Percentiles rank a stretch among this genome's conserved stretches.
Evolutionary conservation across 35 echinoderm and acorn worm genomes (phyloP).

Genomic region (Eucidaris tribuloides): DNA sequence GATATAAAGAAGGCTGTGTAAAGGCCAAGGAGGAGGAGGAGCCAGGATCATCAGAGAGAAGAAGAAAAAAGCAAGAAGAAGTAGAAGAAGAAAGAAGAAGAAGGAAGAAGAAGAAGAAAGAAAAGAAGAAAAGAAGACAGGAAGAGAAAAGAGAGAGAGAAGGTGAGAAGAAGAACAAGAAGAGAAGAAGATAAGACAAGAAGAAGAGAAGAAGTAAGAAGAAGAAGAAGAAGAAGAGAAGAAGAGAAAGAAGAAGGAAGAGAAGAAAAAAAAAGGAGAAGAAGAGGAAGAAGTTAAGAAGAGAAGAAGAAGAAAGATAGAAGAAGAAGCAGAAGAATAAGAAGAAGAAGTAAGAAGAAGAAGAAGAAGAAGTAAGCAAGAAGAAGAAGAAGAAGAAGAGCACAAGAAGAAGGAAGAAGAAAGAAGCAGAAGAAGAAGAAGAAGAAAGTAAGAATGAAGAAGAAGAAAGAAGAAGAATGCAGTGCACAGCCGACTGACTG

Average conservation of each 20-base stretch:
- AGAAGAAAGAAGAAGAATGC: neutral
- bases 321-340: neutral
- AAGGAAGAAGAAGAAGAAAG: neutral
- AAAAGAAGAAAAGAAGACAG: neutral
- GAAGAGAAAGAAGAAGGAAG: neutral
- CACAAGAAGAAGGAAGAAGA: neutral
- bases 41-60: no score
- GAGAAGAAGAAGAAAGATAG: neutral
- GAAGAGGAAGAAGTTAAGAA: neutral
- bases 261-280: neutral
- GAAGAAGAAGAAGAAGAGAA: neutral
- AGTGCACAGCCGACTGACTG: neutral
- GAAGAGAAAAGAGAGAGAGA: neutral
- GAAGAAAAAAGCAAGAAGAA: neutral
- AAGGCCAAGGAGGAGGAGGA: neutral
- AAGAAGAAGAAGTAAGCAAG: neutral
- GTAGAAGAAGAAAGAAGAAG: no score
- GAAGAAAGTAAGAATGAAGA: neutral
- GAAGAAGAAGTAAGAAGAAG: neutral
- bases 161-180: neutral
- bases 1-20: neutral
- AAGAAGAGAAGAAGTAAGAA: neutral
- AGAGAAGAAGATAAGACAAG: neutral
- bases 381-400: neutral
- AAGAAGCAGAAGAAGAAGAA: neutral